Base-by-base conservation (phyloP, 2,113 vertebrate genomes). In the Chaetodon auriga region DNA sequence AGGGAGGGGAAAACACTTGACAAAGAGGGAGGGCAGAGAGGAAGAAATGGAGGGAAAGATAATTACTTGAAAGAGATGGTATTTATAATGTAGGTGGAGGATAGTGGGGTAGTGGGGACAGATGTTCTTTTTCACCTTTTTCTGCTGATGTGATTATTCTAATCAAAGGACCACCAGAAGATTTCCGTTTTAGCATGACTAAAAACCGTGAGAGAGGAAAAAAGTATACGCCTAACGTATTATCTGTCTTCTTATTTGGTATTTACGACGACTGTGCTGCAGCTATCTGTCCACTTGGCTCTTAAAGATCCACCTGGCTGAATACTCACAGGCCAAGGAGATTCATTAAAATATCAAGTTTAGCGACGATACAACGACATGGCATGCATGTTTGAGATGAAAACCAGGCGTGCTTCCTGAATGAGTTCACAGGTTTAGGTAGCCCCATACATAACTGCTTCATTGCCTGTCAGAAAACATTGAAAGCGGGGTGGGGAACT, bases 341-440 rank as follows among this genome's bases (percentile, higher is more conserved):
- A 16, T 60, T 30, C 61, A 78, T 83, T 85, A 81, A 68, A 65
- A 69, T 70, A 70, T 80, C 51, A 76, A 57, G 25, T 57, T 58
- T 79, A 68, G n/a, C 45, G 64, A 36, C 35, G 60, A 43, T 62
- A 48, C 49, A 68, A 51, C 15, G 30, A 51, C 68, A 82, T 76
- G 68, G 58, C 69, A 80, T 76, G 68, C 54, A 53, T 65, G 51
- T 68, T 76, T 30, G 14, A 81, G 61, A 72, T 82, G 14, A 75
- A 86, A 84, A 55, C 3, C 65, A 69, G 35, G 6, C 23, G 5
- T 38, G 43, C 62, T 84, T 89, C 71, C 81, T 87, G 63, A 65
- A 66, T 49, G 78, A 73, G 82, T 75, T 90, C 80, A 82, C 75
- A 81, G 72, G 81, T 88, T 84, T 78, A 80, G 62, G 75, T 76